Base-by-base conservation (phyloP, 1,140 invertebrate genomes). In the Acarapis woodi region DNA sequence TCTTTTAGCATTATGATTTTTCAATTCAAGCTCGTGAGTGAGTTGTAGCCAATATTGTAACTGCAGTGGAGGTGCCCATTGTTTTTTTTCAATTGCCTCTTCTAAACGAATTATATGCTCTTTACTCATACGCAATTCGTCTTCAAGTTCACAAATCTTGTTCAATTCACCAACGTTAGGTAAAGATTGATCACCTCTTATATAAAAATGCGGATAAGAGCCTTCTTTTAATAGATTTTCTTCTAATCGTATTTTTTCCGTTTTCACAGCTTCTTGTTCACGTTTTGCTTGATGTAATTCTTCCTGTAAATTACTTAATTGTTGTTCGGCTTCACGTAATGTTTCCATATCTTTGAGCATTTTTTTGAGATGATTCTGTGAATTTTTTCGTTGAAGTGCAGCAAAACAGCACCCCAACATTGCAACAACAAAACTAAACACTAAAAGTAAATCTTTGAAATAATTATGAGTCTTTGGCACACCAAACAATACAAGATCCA, bases 401-500 rank as follows among this genome's bases (percentile, higher is more conserved):
- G 73, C 77, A 53, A 78, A 79, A 73, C 76, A 87, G 44, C 72
- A 74, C n/a, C 77, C 76, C 36, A 73, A 68, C 39, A 80, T 61
- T 8, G 78, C 78, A 43, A 74, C 67, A 41, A 83, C 60, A 29
- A 85, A 56, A 34, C 80, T 60, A 3, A 71, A 68, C 15, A 80
- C 70, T 45, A 90, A 60, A 41, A 80, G 64, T 41, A 79, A 62
- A 58, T 93, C 82, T 60, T 88, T 88, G 56, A 80, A 62, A 47
- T 69, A 68, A 47, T 65, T 70, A 44, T 70, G 67, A 83, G 80
- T 76, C 71, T 83, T 83, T n/a, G 83, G 82, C 37, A 80, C 75
- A 30, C 87, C 87, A 61, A 94, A 94, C 8, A 94, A 60, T 6
- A 94, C 83, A 40, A 87, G 74, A 58, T 94, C 87, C 76, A 87